Evolutionary conservation across 2,888 invertebrate genomes (phyloP), one percentile per base, ranked within the genome.

Genomic region (Dasypogon diadema): DNA sequence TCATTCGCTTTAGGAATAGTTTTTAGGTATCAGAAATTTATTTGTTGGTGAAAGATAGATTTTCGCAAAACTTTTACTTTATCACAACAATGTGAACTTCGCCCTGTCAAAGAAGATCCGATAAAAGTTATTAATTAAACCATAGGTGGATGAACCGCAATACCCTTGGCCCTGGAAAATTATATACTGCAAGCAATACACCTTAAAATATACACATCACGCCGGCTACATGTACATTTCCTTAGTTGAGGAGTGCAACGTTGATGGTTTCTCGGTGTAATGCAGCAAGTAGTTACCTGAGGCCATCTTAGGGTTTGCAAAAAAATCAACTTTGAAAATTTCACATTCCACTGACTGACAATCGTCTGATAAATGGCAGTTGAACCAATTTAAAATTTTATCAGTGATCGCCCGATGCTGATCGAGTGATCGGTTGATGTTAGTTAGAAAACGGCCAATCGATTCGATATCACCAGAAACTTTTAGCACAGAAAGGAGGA

Each of bases 121-220:
- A 42, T 8, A 42, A 3, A n/a, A 42, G n/a, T 42, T 42, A 12
- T 12, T 12, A 12, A 12, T 8, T 6, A 8, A 42, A 42, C 42
- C 42, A 42, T 12, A n/a, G 42, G 42, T 65, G 46, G 65, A 65
- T 65, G 65, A 65, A 65, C 65, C 48, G 14, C 14, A 16, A 14
- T 48, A 48, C 65, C 48, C 65, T 65, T 65, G 48, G 65, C 65
- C 65, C 46, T 65, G 48, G 65, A 65, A 46, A 65, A 42, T 37
- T 6, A 46, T 65, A 21, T 24, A 51, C 21, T 51, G 16, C 18
- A 5, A 5, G 2, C 51, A 14, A 48, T 48, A 14, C n/a, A 16
- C 14, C 48, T 48, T 8, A 8, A 4, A 8, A 48, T 48, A 12
- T 16, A 48, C n/a, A 4, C n/a, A n/a, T 48, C 12, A 48, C 16